Base-by-base conservation (phyloP, 2,797 vertebrate genomes). In the Hozukius guyotensis region DNA sequence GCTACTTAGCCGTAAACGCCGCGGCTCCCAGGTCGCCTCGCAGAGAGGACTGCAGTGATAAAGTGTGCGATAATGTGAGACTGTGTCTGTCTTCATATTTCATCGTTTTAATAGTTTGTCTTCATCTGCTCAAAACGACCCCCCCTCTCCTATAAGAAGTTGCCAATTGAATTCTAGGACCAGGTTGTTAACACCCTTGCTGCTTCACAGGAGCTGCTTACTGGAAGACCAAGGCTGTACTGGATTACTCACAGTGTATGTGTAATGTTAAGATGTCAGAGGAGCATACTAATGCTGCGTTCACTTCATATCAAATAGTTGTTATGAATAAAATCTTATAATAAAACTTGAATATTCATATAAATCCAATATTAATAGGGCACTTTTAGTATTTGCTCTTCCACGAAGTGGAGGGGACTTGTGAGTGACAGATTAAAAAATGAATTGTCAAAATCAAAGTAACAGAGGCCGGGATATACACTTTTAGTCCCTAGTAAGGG, bases 1-100 rank as follows among this genome's bases (percentile, higher is more conserved):
- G 86, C 78, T 83, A 85, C 85, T 92, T 78, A 90, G 73, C 75
- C 1, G 56, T 83, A 75, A 81, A 84, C 14, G 22, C 72, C 20
- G 57, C 0, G 60, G 66, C 78, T 88, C 75, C 49, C 74, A 81
- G 69, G 64, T 68, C 24, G 31, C 71, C 68, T 57, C 12, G 32
- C 59, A 38, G 38, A 75, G 65, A 75, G 63, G 64, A 77, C 49
- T 31, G 59, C 27, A 3, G 49, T 32, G 79, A 79, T 77, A 71
- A 80, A 84, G 53, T 7, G n/a, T 25, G 16, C 5, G 13, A 74
- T 81, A 67, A 83, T 73, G 78, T 68, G 80, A 81, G 53, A 76
- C 68, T 49, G 52, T 4, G 49, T 18, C 34, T 46, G 61, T 70
- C 72, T 82, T 68, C 52, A 78, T 83, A 81, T 80, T 85, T 88